Evolutionary conservation across 2,797 vertebrate species (phyloP), one percentile per base, ranked within the genome.

Genomic region (Macrochelys suwanniensis): DNA sequence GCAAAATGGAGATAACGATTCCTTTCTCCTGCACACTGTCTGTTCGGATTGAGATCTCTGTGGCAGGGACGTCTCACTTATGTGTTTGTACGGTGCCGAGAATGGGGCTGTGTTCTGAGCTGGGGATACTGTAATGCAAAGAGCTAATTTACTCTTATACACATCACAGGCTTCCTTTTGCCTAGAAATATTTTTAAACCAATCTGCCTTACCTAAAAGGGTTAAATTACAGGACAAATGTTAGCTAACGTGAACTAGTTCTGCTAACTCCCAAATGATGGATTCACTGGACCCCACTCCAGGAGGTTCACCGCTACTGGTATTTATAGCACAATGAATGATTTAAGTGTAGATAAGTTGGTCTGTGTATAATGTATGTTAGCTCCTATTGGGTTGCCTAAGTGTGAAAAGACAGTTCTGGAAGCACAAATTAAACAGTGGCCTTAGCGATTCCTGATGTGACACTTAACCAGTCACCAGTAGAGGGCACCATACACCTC

Each of bases 401-500:
- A 2, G 23, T 12, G 42, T 19, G 4, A 7, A 77, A 77, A 25
- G 13, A 25, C 45, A 49, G 25, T 47, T 77, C 74, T 15, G 74
- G 45, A 76, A 25, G 21, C n/a, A 42, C 68, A 42, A 42, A 25
- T 71, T 23, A 37, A 42, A 23, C 68, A 23, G 42, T 15, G 42
- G 71, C 37, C 21, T 82, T 7, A 87, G 12, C 3, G 79, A 23
- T 59, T 79, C 88, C 42, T 37, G 80, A 11, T 37, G 37, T 49
- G 74, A 77, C 26, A 26, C 23, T 16, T 47, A 77, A 6, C 3
- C 84, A 26, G 45, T 6, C 7, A 10, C 92, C 94, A 85, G 94
- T 93, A 97, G 96, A 91, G 94, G 96, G 96, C 91, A 89, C 95
- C 59, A 85, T 90, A 65, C 50, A 85, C 77, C 54, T 91, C 93